Conservation (phyloP, 2,113 vertebrate genomes). For the Colaptes auratus region DNA sequence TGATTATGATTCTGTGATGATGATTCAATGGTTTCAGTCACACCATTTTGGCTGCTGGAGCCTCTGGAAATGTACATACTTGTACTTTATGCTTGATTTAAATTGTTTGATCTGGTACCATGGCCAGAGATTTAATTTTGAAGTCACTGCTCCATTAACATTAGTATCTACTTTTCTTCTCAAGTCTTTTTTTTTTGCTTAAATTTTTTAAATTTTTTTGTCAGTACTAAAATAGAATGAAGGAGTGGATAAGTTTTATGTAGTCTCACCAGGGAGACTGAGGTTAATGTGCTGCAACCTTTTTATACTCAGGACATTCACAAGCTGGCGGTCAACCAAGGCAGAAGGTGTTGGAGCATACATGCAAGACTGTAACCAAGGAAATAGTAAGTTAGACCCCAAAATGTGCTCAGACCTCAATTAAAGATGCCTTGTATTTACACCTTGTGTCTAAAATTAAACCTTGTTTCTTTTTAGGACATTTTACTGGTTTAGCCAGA, state of each 20-base stretch:
- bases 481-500: neutral
- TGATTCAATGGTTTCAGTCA: neutral
- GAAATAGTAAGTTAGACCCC: neutral
- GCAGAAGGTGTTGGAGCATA: neutral
- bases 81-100: neutral
- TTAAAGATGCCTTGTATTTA: neutral
- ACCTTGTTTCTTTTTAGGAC: neutral
- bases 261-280: neutral
- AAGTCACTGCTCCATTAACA: neutral
- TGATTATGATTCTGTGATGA: no score
- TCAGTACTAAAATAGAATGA: neutral
- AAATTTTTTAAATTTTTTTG: neutral
- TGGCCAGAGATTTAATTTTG: neutral
- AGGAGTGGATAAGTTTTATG: neutral
- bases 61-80: neutral
- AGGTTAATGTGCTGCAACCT: neutral
- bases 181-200: no score
- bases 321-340: neutral
- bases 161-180: neutral
- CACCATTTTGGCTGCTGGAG: neutral
- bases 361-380: accelerated
- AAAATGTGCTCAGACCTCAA: neutral
- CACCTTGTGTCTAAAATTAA: neutral
- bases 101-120: neutral
- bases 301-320: neutral